A percentile compares a stretch with the other conserved stretches of the same genome.
These are phyloP conservation scores for Philaethria dido DNA, from an alignment of 2,888 invertebrate genomes.

Conservation along the genomic window DNA sequence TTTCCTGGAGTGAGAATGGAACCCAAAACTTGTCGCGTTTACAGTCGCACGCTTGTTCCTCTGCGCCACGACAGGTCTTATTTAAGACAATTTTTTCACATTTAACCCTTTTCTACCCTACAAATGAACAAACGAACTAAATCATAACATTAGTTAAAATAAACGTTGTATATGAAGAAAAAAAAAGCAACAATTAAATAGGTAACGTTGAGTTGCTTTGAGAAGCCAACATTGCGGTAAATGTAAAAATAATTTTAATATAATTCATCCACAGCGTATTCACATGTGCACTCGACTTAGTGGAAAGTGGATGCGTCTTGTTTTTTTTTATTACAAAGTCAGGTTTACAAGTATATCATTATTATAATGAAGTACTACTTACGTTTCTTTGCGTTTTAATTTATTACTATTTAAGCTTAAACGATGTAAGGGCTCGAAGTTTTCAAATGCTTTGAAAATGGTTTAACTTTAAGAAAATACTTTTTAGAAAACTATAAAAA, in stretches of 20 bases:
- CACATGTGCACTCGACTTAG: constrained; percentile 10
- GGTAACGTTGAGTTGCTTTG: constrained; percentile 14
- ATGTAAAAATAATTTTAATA: constrained; percentile 18
- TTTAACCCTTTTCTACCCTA: too few relatives aligned
- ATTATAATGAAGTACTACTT: constrained; percentile 14
- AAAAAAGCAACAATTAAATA: constrained; percentile 3
- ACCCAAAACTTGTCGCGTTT: too few relatives aligned
- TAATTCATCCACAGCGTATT: constrained; percentile 15
- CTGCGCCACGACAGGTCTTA: too few relatives aligned
- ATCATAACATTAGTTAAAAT: too few relatives aligned
- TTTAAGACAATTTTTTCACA: too few relatives aligned
- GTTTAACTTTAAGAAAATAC: too few relatives aligned
- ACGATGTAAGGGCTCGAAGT: neutral
- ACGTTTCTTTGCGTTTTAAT: neutral
- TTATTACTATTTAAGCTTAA: constrained; percentile 7
- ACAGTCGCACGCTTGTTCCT: too few relatives aligned
- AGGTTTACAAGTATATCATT: neutral
- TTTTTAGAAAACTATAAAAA: too few relatives aligned
- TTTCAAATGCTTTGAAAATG: neutral
- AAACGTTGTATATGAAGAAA: too few relatives aligned
- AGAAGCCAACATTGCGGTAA: constrained; percentile 4
- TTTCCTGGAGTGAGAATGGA: too few relatives aligned
- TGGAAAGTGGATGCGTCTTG: neutral
- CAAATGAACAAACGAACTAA: too few relatives aligned
- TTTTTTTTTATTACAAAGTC: constrained; percentile 11